phyloP scores from a whole-genome alignment of 1,140 invertebrate species.

The Episyrphus balteatus region DNA sequence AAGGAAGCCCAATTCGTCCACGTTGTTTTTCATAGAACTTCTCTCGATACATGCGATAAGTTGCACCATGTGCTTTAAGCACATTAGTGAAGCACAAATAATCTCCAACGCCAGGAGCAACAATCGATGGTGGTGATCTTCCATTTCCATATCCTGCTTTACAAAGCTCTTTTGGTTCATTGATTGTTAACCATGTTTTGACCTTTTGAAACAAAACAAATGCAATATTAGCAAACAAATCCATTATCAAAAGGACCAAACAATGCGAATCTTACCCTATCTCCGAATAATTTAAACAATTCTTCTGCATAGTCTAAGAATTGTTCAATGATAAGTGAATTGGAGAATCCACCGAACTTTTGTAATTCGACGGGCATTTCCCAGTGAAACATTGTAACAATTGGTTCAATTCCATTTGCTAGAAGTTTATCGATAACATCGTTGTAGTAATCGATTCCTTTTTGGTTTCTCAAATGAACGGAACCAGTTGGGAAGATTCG shows the following conservation, averaged over 20 bases:
- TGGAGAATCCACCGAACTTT: conserved; percentile 48
- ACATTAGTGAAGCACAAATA: conserved; percentile 43
- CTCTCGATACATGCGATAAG: conserved; percentile 37
- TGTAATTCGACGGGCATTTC: conserved; percentile 46
- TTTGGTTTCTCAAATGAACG: conserved; percentile 40
- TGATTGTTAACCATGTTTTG: conserved; percentile 34
- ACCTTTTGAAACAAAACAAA: not conserved
- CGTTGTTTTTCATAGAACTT: conserved; percentile 26
- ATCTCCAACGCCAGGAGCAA: conserved; percentile 35
- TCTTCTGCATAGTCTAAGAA: conserved; percentile 45
- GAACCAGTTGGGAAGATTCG: conserved; percentile 47
- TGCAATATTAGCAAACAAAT: too few relatives aligned
- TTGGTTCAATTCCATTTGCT: conserved; percentile 41
- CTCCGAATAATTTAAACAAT: conserved; percentile 39
- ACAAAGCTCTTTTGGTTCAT: conserved; percentile 38
- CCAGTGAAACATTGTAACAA: conserved; percentile 48
- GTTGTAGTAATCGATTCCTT: conserved; percentile 52
- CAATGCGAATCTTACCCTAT: conserved; percentile 36
- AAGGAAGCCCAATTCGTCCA: conserved; percentile 41
- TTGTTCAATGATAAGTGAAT: conserved; percentile 38
- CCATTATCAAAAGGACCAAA: conserved; percentile 33
- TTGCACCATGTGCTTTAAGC: conserved; percentile 43
- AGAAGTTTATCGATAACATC: conserved; percentile 47
- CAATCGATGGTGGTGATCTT: conserved; percentile 35
- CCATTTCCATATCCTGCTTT: conserved; percentile 23